Evolutionary conservation across 1,140 invertebrate genomes (phyloP).

Genomic region (Meteorus sp.): DNA sequence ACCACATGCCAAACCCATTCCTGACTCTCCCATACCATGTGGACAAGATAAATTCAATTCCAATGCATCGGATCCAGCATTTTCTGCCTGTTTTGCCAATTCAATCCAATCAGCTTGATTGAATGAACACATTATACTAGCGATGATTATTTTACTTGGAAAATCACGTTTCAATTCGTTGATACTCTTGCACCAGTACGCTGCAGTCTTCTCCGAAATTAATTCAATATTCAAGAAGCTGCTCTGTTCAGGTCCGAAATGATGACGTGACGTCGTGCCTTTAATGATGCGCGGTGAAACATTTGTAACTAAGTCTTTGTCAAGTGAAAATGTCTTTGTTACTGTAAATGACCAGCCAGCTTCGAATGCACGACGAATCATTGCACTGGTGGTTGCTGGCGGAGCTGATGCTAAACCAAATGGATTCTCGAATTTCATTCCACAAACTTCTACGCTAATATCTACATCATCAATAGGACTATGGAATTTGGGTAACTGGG

Average conservation of each 20-base stretch:
- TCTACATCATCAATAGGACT: constrained; percentile 94
- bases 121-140: constrained; percentile 95
- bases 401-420: constrained; percentile 97
- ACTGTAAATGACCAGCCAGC: constrained; percentile 96
- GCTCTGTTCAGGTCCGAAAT: constrained; percentile 91
- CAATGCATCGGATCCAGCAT: constrained; percentile 88
- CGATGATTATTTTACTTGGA: constrained; percentile 88
- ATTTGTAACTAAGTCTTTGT: constrained; percentile 97
- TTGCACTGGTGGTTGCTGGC: constrained; percentile 89
- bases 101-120: constrained; percentile 87
- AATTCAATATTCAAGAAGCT: constrained; percentile 97
- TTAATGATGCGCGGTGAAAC: constrained; percentile 95
- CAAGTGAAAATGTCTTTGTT: constrained; percentile 93
- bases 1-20: constrained; percentile 97
- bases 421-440: constrained; percentile 93
- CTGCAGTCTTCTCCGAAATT: constrained; percentile 94
- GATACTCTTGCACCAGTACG: constrained; percentile 91
- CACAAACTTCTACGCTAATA: constrained; percentile 88
- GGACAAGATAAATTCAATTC: constrained; percentile 97
- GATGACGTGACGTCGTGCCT: constrained; percentile 88
- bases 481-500: constrained; percentile 87
- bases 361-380: constrained; percentile 94
- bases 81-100: constrained; percentile 77
- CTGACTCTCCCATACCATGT: constrained; percentile 97
- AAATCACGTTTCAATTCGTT: constrained; percentile 91